Conservation (phyloP, 2,113 vertebrate species). For the Heterocephalus glaber region DNA sequence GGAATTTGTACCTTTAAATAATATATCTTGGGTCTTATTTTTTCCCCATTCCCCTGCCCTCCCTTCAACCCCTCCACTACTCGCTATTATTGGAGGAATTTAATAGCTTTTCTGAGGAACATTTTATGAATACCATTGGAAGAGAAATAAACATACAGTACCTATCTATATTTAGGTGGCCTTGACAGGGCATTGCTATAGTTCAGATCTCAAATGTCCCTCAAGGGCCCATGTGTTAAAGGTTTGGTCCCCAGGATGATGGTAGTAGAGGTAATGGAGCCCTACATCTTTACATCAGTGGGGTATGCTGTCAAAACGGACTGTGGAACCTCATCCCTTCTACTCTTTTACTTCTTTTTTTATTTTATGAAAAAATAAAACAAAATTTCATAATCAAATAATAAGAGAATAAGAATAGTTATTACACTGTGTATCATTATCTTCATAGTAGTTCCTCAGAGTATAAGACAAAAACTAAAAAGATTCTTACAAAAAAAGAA, state of each 20-base stretch:
- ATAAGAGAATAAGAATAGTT: background rate
- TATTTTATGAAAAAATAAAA: background rate
- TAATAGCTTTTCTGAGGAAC: background rate
- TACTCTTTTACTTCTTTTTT: background rate
- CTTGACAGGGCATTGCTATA: background rate
- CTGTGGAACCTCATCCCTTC: background rate
- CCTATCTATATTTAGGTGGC: background rate
- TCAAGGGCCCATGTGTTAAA: background rate
- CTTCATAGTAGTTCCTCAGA: background rate
- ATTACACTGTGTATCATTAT: background rate
- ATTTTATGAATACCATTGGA: background rate
- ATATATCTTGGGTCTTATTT: too few relatives aligned
- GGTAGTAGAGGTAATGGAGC: too few relatives aligned
- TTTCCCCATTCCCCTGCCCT: too few relatives aligned
- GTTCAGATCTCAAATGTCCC: too few relatives aligned
- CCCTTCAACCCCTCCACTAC: too few relatives aligned
- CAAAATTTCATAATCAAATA: background rate
- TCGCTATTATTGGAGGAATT: background rate
- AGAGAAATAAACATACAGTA: background rate
- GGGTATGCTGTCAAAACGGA: background rate
- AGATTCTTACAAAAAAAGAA: too few relatives aligned
- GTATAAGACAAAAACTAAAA: too few relatives aligned
- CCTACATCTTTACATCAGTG: background rate
- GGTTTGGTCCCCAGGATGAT: background rate
- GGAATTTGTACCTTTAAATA: too few relatives aligned